Base-by-base conservation (phyloP, 2,888 invertebrate genomes). In the Bruchidius siliquastri region DNA sequence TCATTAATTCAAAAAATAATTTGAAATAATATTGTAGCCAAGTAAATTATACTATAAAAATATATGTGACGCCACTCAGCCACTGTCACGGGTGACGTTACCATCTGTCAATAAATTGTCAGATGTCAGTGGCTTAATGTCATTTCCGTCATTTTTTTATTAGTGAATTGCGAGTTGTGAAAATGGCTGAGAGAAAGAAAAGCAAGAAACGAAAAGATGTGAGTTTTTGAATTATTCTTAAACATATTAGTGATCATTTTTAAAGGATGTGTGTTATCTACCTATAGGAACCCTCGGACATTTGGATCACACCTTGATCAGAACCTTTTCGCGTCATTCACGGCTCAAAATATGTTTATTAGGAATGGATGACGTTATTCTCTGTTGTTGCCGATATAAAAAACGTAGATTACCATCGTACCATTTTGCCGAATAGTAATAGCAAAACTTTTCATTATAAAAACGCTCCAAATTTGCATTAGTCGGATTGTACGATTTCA, bases 151-250 rank as follows among this genome's bases (percentile, higher is more conserved):
- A 49, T 1, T 49, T 8, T 1, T 13, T 49, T n/a, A n/a, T 26
- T 8, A 26, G 26, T 26, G 13, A 49, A 49, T 49, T 49, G 49
- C 13, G 49, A 49, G 68, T 68, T 68, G 68, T 68, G 21, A 68
- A 68, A 68, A 90, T 90, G 90, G 90, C 90, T 84, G 91, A 91
- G 81, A 91, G 90, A 85, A 89, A 89, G 84, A 90, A 90, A 88
- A 89, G 88, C 80, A 89, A 89, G 86, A 91, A 90, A 82, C 90
- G 90, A 81, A 90, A 90, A 87, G 90, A 91, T 85, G 91, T 90
- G 87, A 88, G 87, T 75, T 74, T 75, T 72, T 30, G n/a, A 30
- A 67, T 70, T 70, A 49, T 22, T 69, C 21, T 72, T 67, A 21
- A 68, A 70, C 21, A 21, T 71, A 13, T 6, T 20, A 0, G 3